phyloP scores from a whole-genome alignment of 2,888 invertebrate species.

The Bembecia ichneumoniformis region DNA sequence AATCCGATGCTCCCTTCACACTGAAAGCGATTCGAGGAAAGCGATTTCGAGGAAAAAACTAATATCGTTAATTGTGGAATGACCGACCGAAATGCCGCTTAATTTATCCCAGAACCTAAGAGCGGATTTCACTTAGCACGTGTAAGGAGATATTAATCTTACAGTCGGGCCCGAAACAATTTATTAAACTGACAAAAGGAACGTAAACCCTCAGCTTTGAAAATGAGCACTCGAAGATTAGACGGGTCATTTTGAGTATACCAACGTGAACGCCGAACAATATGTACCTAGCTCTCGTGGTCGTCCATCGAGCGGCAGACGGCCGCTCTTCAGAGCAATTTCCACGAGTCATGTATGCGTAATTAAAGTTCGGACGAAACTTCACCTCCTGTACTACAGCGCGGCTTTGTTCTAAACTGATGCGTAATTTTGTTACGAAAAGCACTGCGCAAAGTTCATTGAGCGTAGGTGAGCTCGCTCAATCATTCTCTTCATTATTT shows the following conservation, averaged over 20 bases:
- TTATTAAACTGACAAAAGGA: constrained; percentile 43
- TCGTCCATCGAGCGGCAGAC: constrained; percentile 2
- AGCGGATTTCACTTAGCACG: constrained; percentile 48
- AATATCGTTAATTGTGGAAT: constrained; percentile 12
- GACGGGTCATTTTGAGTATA: constrained; percentile 27
- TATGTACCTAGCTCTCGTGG: constrained; percentile 4
- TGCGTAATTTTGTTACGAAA: constrained; percentile 15
- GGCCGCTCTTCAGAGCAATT: constrained; percentile 8
- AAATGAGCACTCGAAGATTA: constrained; percentile 48
- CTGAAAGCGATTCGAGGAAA: constrained; percentile 5
- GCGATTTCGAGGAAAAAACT: constrained; percentile 1
- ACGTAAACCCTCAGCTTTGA: constrained; percentile 35
- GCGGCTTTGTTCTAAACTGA: constrained; percentile 11
- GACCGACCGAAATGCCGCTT: constrained; percentile 22
- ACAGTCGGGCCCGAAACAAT: constrained; percentile 58
- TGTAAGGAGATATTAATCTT: constrained; percentile 64
- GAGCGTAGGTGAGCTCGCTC: constrained; percentile 12
- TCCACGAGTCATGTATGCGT: constrained; percentile 41
- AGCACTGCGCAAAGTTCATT: constrained; percentile 17
- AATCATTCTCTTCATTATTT: constrained; percentile 11
- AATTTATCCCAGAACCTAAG: constrained; percentile 36
- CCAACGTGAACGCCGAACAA: background rate
- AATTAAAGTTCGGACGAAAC: constrained; percentile 45
- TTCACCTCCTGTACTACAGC: constrained; percentile 14
- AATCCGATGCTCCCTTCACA: constrained; percentile 16